phyloP scores from a whole-genome alignment of 1,140 invertebrate genomes.

The Bombus sibiricus region DNA sequence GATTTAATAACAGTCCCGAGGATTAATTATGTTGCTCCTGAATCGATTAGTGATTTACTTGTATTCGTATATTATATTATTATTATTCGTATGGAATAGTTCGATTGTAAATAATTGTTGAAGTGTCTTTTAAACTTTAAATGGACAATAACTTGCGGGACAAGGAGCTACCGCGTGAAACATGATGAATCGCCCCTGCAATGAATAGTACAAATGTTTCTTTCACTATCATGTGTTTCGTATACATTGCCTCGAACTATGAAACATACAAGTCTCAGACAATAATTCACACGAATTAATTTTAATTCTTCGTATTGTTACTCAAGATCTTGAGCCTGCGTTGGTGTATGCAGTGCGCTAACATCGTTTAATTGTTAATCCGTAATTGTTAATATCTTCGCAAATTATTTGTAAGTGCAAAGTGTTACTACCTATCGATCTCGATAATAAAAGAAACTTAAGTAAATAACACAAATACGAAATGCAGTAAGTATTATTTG shows the following conservation, averaged over 20 bases:
- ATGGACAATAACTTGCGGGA: slow-evolving; percentile 44
- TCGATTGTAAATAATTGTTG: slow-evolving; percentile 53
- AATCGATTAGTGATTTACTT: slow-evolving; percentile 47
- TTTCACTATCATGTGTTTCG: slow-evolving; percentile 36
- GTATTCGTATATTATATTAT: slow-evolving; percentile 27
- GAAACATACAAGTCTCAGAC: slow-evolving; percentile 57
- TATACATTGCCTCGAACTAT: not conserved
- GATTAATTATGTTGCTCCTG: slow-evolving; percentile 48
- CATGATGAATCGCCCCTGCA: slow-evolving; percentile 30
- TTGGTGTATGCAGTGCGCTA: not conserved
- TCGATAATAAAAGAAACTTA: not conserved
- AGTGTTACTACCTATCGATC: not conserved
- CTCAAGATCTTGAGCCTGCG: not conserved
- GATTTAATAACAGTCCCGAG: slow-evolving; percentile 36
- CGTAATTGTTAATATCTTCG: not conserved
- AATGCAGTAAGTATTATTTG: not conserved
- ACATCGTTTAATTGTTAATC: not conserved
- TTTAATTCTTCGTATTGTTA: slow-evolving; percentile 37
- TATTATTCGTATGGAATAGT: slow-evolving; percentile 31
- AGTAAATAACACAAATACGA: not conserved
- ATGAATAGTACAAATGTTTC: slow-evolving; percentile 51
- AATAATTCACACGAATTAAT: slow-evolving; percentile 53
- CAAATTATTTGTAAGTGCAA: not conserved
- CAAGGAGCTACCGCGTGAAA: slow-evolving; percentile 3
- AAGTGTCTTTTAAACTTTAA: slow-evolving; percentile 50